phyloP scores from a whole-genome alignment of 2,113 vertebrate genomes.

The Rallus limicola region DNA sequence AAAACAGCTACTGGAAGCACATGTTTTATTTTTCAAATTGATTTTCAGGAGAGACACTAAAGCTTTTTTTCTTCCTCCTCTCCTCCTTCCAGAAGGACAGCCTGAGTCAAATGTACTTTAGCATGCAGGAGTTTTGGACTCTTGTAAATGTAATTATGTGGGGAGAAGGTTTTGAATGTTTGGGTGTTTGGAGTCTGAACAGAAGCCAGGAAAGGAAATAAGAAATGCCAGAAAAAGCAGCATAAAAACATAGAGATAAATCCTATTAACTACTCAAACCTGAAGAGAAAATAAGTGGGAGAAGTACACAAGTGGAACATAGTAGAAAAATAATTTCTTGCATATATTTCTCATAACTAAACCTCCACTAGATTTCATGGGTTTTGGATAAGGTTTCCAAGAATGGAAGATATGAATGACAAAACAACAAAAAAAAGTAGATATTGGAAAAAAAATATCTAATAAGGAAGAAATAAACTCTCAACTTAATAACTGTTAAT shows the following conservation, averaged over 20 bases:
- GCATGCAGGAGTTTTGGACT: slow-evolving; percentile 3
- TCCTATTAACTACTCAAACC: slow-evolving; percentile 35
- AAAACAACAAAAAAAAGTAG: not conserved
- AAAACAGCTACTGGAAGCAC: not conserved
- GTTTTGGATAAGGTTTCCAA: not conserved
- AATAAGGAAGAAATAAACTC: not conserved
- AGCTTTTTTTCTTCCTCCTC: not conserved
- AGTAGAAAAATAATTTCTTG: not conserved
- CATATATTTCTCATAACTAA: not conserved
- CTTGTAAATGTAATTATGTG: slow-evolving; percentile 16
- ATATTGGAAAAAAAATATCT: not conserved
- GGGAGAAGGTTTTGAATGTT: not conserved
- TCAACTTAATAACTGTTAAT: not conserved
- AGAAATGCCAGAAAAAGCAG: slow-evolving; percentile 29
- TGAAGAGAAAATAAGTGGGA: slow-evolving; percentile 19
- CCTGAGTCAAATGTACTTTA: slow-evolving; percentile 12
- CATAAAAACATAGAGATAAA: slow-evolving; percentile 12
- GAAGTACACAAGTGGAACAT: not conserved
- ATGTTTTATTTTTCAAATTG: slow-evolving; percentile 16
- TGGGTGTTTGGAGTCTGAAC: not conserved
- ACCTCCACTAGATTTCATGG: not conserved
- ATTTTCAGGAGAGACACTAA: not conserved
- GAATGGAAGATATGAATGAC: not conserved
- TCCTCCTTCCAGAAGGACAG: not conserved
- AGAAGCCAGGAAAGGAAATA: slow-evolving; percentile 5